These are phyloP conservation scores for Papilio protenor DNA, from an alignment of 2,888 invertebrate genomes.

Conservation along the genomic window DNA sequence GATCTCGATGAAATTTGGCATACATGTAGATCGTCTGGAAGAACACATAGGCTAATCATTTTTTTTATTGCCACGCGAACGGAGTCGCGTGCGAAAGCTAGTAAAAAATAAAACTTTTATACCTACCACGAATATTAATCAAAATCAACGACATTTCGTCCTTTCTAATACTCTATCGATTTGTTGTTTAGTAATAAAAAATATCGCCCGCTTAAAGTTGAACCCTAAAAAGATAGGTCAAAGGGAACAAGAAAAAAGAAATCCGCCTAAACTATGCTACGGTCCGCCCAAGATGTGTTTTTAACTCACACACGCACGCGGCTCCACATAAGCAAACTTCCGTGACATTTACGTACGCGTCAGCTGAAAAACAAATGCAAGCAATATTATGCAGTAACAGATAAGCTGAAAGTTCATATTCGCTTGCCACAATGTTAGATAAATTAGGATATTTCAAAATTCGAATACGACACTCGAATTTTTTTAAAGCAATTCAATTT, in stretches of 20 bases:
- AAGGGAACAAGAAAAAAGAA: slow-evolving; percentile 57
- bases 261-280: slow-evolving; percentile 66
- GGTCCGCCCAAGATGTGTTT: slow-evolving; percentile 76
- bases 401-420: slow-evolving; percentile 54
- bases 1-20: too few relatives aligned
- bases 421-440: slow-evolving; percentile 55
- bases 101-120: neutral
- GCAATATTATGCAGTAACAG: slow-evolving; percentile 55
- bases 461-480: slow-evolving; percentile 73
- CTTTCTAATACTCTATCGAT: neutral
- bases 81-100: too few relatives aligned
- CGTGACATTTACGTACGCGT: slow-evolving; percentile 78
- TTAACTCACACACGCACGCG: slow-evolving; percentile 65
- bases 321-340: slow-evolving; percentile 54
- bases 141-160: neutral
- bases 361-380: slow-evolving; percentile 72
- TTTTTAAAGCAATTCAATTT: slow-evolving; percentile 42
- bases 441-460: slow-evolving; percentile 82
- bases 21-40: too few relatives aligned
- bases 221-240: slow-evolving; percentile 40
- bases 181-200: neutral
- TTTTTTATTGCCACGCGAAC: too few relatives aligned
- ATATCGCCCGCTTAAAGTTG: neutral
- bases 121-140: neutral
- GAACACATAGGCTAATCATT: too few relatives aligned